phyloP scores from a whole-genome alignment of 1,140 invertebrate species.

The Gonioctena quinquepunctata region DNA sequence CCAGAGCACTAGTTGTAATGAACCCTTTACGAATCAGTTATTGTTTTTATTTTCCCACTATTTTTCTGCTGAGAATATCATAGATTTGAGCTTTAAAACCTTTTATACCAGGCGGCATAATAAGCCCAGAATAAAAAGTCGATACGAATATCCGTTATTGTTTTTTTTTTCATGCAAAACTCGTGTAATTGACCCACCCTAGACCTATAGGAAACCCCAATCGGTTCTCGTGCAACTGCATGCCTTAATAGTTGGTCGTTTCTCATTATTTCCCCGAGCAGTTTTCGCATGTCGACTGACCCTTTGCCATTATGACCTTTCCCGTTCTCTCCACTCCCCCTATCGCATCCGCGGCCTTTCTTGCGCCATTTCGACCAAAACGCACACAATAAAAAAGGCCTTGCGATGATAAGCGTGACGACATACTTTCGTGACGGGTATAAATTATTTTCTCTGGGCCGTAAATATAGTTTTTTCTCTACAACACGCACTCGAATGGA shows the following conservation, averaged over 20 bases:
- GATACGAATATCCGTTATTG: too few species aligned
- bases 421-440: conserved; percentile 12
- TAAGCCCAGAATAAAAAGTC: too few species aligned
- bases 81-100: too few species aligned
- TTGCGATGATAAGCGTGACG: conserved; percentile 10
- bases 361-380: not conserved
- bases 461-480: conserved; percentile 8
- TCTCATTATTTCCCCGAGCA: conserved; percentile 2
- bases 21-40: too few species aligned
- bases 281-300: conserved; percentile 7
- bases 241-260: not conserved
- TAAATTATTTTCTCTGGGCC: conserved; percentile 1
- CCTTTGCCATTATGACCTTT: conserved; percentile 10
- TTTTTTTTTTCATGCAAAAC: too few species aligned
- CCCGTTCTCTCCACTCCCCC: not conserved
- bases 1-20: too few species aligned
- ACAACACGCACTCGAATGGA: not conserved
- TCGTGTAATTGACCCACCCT: too few species aligned
- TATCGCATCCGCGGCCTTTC: too few species aligned
- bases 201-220: too few species aligned
- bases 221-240: not conserved
- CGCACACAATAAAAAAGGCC: conserved; percentile 6
- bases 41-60: too few species aligned
- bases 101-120: too few species aligned
- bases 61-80: too few species aligned